phyloP scores from a whole-genome alignment of 2,797 vertebrate species.

The Siniperca undulata region DNA sequence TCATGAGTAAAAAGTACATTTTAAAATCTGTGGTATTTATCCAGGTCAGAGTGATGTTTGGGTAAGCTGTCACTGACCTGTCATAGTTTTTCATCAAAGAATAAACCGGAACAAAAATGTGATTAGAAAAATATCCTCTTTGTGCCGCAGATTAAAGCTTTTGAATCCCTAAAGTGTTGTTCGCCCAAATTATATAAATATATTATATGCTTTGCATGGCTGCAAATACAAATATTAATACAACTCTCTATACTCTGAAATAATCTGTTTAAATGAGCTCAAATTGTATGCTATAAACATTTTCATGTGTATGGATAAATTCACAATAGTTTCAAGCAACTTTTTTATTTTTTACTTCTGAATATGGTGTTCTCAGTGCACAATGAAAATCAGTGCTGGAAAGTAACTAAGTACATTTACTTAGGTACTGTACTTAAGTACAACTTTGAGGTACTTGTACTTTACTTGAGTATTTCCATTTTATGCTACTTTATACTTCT shows the following conservation, averaged over 20 bases:
- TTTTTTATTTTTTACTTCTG: too few relatives aligned
- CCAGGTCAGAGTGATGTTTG: slow-evolving; percentile 36
- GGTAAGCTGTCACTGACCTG: slow-evolving; percentile 34
- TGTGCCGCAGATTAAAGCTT: slow-evolving; percentile 46
- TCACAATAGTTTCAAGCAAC: background rate
- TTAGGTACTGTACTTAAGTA: too few relatives aligned
- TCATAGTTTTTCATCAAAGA: slow-evolving; percentile 31
- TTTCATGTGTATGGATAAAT: background rate
- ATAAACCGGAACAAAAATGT: slow-evolving; percentile 38
- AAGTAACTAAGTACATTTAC: too few relatives aligned
- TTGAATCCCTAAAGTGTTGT: slow-evolving; percentile 31
- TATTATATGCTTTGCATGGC: background rate
- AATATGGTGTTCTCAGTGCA: too few relatives aligned
- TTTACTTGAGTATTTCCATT: too few relatives aligned
- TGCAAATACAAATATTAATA: background rate
- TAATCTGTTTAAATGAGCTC: background rate
- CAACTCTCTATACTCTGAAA: too few relatives aligned
- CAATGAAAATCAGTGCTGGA: background rate
- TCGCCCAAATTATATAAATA: background rate
- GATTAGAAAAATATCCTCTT: slow-evolving; percentile 56
- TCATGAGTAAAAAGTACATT: background rate
- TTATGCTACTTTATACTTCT: too few relatives aligned
- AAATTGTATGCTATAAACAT: background rate
- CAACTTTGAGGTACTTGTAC: too few relatives aligned
- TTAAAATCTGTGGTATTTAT: slow-evolving; percentile 7